Base-by-base conservation (phyloP, 2,113 vertebrate genomes). In the Callopanchax toddi region DNA sequence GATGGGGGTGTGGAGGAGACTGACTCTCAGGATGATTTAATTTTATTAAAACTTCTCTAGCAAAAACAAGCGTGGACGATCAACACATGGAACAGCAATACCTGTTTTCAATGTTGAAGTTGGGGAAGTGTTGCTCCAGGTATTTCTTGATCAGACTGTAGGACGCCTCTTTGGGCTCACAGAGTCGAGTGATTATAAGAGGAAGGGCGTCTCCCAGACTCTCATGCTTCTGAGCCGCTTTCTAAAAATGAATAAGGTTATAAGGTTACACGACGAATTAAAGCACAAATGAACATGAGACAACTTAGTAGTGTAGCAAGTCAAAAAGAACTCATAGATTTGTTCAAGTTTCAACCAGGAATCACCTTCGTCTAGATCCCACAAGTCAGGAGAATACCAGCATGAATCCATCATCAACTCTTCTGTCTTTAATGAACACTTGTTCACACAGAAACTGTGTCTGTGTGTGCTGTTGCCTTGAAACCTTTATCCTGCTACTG, bases 71-170 rank as follows among this genome's bases (percentile, higher is more conserved):
- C 26, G 26, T 4, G 3, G 26, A 26, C 6, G 3, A 4, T 6
- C 26, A 26, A 6, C 26, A 26, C 26, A 11, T 6, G 21, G 18
- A 5, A 17, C 32, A 3, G 3, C 6, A 1, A 11, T 52, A 99
- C 97, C 95, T 96, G 78, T 93, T 90, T 20, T 98, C 95, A 66
- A 98, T 93, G 72, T 95, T 94, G 74, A 99, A 91, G 78, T 92
- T 93, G 67, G 96, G 97, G 71, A 96, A 99, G 88, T 99, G 96
- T 83, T 98, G 95, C 84, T 96, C 94, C 64, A 99, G 87, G 0
- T 99, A 99, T 87, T 98, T 99, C 89, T 96, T 98, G 90, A 99
- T 99, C 58, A 99, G 93, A 80, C 92, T 91, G 91, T 97, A 98
- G 3, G 97, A 99, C 16, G 96, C 97, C 90, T 99, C 97, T 84